phyloP scores from a whole-genome alignment of 2,797 vertebrate species.

The Arremon brunneinucha region DNA sequence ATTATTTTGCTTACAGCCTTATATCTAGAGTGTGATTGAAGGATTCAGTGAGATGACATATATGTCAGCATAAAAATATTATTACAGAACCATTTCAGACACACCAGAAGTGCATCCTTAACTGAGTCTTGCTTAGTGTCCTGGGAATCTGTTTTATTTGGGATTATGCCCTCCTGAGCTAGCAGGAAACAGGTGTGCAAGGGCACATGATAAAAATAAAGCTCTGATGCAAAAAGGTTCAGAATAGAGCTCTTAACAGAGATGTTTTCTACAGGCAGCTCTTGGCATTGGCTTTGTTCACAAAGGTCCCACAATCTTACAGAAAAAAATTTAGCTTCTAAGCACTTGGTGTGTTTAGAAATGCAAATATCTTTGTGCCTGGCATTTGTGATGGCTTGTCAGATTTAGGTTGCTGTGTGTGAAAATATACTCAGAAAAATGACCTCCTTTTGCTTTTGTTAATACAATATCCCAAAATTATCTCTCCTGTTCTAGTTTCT shows the following conservation, averaged over 20 bases:
- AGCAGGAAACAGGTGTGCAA: neutral
- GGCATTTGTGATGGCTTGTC: constrained; percentile 29
- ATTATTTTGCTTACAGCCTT: neutral
- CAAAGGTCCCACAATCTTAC: neutral
- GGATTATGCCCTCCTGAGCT: neutral
- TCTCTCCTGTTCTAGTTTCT: constrained; percentile 13
- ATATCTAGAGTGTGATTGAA: neutral
- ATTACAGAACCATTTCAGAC: neutral
- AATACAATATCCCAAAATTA: neutral
- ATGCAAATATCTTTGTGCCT: constrained; percentile 36
- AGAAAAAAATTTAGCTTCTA: constrained; percentile 21
- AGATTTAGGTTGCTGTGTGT: neutral
- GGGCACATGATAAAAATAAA: neutral
- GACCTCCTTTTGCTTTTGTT: constrained; percentile 10
- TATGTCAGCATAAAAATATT: neutral
- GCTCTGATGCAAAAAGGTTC: neutral
- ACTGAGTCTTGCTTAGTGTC: neutral
- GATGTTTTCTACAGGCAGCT: neutral
- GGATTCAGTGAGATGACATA: neutral
- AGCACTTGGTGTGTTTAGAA: constrained; percentile 13
- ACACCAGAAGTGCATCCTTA: neutral
- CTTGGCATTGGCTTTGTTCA: constrained; percentile 9
- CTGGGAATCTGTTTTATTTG: neutral
- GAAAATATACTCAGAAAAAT: constrained; percentile 23
- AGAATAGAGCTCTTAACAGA: neutral